Evolutionary conservation across 2,113 vertebrate genomes (phyloP), one percentile per base, ranked within the genome.

Genomic region (Aleadryas rufinucha): DNA sequence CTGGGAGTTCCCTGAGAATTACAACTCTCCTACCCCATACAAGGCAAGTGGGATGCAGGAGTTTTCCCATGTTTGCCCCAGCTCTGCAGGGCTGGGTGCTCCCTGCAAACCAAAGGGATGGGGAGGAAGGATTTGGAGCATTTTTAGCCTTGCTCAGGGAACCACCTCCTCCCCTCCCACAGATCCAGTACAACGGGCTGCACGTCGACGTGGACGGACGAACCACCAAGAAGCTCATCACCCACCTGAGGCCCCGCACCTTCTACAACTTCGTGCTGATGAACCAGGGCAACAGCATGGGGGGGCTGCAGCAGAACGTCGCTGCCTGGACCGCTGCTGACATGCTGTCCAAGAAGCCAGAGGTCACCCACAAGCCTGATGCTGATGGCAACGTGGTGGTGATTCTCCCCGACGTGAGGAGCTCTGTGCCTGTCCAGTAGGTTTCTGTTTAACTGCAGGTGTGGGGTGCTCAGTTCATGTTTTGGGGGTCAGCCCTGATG

Each of bases 1-100:
- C 79, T 99, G 99, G 99, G 99, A 99, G 97, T 99, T 99, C 66
- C 99, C 98, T 1, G 99, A 99, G 86, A 99, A 98, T 78, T 98
- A 98, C 97, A 98, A 97, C 97, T 98, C 96, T 60, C 98, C 53
- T 95, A 99, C 98, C 71, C 98, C 97, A 0, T 99, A 99, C 98
- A 99, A 98, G 97, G 99, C 99, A 96, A 83, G 63, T 96, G 84
- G 92, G 98, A 28, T 4, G 42, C 45, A 41, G 37, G 52, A 39
- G 28, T 21, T 35, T 0, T 16, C 27, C 63, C 2, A 2, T 10
- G 50, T n/a, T 53, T 30, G 47, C 20, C 16, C 33, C 47, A n/a
- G 70, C 61, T 70, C 44, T 39, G 70, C 68, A 33, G 88, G 31
- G 64, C 60, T 9, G 56, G 24, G 15, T 9, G 53, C 56, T 42